Evolutionary conservation across 2,113 vertebrate genomes (phyloP), one percentile per base, ranked within the genome.

Genomic region (Phodopus roborovskii): DNA sequence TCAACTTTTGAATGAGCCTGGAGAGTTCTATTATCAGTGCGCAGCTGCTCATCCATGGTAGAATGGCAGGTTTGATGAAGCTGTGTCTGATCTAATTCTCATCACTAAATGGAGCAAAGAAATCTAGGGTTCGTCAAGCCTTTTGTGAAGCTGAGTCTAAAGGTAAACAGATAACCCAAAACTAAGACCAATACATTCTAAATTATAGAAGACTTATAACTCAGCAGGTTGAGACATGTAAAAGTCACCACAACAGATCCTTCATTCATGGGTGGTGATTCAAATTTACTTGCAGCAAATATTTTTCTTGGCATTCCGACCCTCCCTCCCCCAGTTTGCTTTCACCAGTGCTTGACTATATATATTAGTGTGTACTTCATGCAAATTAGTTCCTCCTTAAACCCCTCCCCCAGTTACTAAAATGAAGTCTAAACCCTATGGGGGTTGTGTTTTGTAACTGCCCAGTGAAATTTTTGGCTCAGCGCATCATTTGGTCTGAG

Each of bases 341-440:
- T 88, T 68, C 22, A 66, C 86, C 33, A 83, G 24, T 48, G 56
- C 53, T 78, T 81, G 64, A 85, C 45, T 66, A 16, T 94, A 56
- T 64, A 28, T 85, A 50, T 77, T 81, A 94, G 66, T 85, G 26
- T 91, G 6, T 45, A 87, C 64, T 95, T 88, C 6, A 56, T 83
- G 81, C 56, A 86, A 81, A 86, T 83, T 81, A 88, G 24, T 87
- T 66, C 94, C 45, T 95, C 53, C 81, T 39, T 82, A 60, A 62
- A 58, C 12, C 56, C 88, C 92, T 64, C 39, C 20, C 12, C 8
- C 22, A 22, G 7, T 93, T 95, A 58, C 85, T 88, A 93, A 95
- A 92, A 83, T 87, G 50, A 88, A 97, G 75, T 94, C 42, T 79
- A 91, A 91, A 64, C 71, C 48, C 92, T 45, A 8, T 6, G 62